A percentile compares a stretch with the other conserved stretches of the same genome.
Evolutionary conservation across 2,888 invertebrate species (phyloP).

Genomic region (Hirtodrosophila trivittata): DNA sequence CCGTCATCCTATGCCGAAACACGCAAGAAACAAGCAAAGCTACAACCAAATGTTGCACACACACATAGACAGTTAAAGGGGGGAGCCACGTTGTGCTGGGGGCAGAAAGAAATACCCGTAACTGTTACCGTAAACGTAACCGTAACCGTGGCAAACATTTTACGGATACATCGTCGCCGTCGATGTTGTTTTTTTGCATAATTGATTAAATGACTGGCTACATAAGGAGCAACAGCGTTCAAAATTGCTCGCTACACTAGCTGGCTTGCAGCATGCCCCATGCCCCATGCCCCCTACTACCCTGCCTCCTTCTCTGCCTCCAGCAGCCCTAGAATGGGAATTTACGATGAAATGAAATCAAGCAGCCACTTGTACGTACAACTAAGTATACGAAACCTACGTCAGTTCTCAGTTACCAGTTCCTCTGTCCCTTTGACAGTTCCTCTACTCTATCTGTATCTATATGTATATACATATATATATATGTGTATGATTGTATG

Average conservation of each 20-base stretch:
- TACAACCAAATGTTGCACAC: slow-evolving; percentile 26
- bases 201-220: slow-evolving; percentile 82
- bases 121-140: slow-evolving; percentile 13
- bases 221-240: slow-evolving; percentile 64
- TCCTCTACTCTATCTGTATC: too few species aligned
- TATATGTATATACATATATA: not conserved
- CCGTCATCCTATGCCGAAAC: slow-evolving; percentile 44
- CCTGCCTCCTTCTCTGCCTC: not conserved
- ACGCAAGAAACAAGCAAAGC: slow-evolving; percentile 48
- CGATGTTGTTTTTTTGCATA: slow-evolving; percentile 78
- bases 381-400: slow-evolving; percentile 13
- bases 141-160: slow-evolving; percentile 71
- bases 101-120: slow-evolving; percentile 17
- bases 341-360: slow-evolving; percentile 63
- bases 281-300: not conserved
- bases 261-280: slow-evolving; percentile 26
- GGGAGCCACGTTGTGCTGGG: too few species aligned
- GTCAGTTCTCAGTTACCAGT: slow-evolving; percentile 14
- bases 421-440: not conserved
- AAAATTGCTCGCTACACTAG: slow-evolving; percentile 54
- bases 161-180: slow-evolving; percentile 67
- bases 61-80: not conserved
- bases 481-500: slow-evolving; percentile 7
- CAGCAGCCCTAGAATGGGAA: slow-evolving; percentile 56
- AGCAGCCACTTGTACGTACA: slow-evolving; percentile 15